Base-by-base conservation (phyloP, 2,113 vertebrate species). In the Gavia stellata region DNA sequence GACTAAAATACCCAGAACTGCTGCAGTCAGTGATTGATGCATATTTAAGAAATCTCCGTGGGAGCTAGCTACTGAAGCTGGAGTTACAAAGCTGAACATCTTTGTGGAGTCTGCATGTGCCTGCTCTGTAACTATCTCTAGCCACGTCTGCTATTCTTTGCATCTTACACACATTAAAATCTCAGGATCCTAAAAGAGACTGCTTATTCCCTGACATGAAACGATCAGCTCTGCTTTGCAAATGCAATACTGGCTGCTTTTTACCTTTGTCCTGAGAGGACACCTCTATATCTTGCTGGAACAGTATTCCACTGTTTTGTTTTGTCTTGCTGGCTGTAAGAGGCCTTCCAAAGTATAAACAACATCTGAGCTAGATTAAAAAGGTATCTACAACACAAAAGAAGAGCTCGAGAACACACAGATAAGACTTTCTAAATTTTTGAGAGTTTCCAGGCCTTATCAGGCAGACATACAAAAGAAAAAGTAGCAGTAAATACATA, bases 321-420 rank as follows among this genome's bases (percentile, higher is more conserved):
- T 97, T 96, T 92, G 95, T 96, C 89, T 94, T 93, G 45, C 81
- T 88, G 59, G 42, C 86, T 94, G 62, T 47, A 58, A 62, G 63
- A 77, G 84, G 78, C 66, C 19, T 36, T 89, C 50, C 49, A 34
- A 96, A 96, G 61, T 91, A 88, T 88, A 88, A 97, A 90, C 81
- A 92, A 82, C 91, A 91, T 91, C 87, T 91, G 84, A 90, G 31
- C 77, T 90, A 53, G 65, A 90, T 97, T 94, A 44, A 86, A 94
- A 94, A 83, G 47, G 26, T 73, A 86, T 91, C 81, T 88, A 34
- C 50, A 50, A 36, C 36, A 49, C 17, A 42, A 67, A 65, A 91
- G 52, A 20, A 33, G 5, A 86, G 29, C 40, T 92, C 33, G 49
- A 85, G 58, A 94, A 66, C 28, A 70, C 31, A 77, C 24, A 84